Conservation (phyloP, 2,888 invertebrate species). For the Drosophila emarginata region DNA sequence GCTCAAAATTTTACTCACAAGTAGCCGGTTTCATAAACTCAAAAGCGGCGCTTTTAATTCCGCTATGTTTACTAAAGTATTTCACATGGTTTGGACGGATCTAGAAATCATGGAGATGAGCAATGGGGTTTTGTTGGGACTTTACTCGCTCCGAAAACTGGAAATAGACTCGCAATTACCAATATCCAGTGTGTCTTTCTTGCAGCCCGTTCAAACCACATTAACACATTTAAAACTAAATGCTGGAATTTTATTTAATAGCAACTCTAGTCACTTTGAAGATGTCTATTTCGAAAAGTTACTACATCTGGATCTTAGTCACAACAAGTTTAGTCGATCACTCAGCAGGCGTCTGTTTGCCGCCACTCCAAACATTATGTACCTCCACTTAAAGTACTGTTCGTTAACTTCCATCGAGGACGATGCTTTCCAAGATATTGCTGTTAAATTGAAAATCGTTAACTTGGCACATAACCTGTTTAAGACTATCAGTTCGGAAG, state of each 20-base stretch:
- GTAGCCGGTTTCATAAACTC: constrained; percentile 53
- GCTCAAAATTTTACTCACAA: constrained; percentile 53
- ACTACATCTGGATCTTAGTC: constrained; percentile 69
- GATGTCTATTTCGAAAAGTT: constrained; percentile 60
- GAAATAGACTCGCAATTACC: constrained; percentile 57
- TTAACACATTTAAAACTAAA: constrained; percentile 65
- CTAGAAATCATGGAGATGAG: constrained; percentile 53
- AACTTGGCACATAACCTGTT: constrained; percentile 74
- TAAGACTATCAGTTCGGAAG: constrained; percentile 48
- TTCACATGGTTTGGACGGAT: constrained; percentile 49
- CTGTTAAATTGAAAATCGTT: constrained; percentile 53
- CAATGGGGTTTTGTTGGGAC: constrained; percentile 71
- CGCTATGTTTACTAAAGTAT: constrained; percentile 62
- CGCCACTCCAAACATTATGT: constrained; percentile 63
- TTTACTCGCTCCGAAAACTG: constrained; percentile 64
- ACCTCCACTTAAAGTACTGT: constrained; percentile 61
- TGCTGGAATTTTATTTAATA: constrained; percentile 47
- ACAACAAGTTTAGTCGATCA: constrained; percentile 64
- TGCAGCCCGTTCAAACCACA: constrained; percentile 77
- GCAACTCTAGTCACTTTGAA: constrained; percentile 62
- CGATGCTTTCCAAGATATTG: constrained; percentile 68
- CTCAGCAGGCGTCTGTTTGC: constrained; percentile 57
- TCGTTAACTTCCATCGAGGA: constrained; percentile 61
- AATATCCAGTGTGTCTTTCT: constrained; percentile 59
- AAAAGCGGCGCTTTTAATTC: constrained; percentile 70